Conservation (phyloP, 2,797 vertebrate genomes). For the Champsocephalus gunnari region DNA sequence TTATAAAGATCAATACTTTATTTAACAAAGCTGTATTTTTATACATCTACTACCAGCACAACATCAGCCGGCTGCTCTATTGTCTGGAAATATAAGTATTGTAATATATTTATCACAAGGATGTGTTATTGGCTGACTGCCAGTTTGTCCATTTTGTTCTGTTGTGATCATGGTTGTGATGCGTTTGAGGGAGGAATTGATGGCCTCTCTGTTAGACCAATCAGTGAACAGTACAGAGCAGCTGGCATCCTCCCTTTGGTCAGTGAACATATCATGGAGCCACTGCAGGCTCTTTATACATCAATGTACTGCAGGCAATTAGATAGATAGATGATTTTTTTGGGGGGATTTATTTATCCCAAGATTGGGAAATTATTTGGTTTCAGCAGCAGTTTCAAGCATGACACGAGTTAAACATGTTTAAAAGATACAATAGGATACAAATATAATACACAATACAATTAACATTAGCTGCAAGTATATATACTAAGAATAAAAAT, state of each 20-base stretch:
- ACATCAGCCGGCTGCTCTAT: neutral
- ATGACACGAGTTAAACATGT: too few species aligned
- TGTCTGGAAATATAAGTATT: constrained; percentile 29
- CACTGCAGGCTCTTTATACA: constrained; percentile 2
- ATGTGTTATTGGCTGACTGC: constrained; percentile 73
- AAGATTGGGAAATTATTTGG: too few species aligned
- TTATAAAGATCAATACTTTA: constrained; percentile 33
- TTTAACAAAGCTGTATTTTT: constrained; percentile 21
- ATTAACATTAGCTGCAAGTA: too few species aligned
- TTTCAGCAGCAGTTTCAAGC: too few species aligned
- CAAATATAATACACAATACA: too few species aligned
- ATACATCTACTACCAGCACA: neutral
- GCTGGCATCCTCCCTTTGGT: constrained; percentile 12
- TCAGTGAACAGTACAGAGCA: constrained; percentile 31
- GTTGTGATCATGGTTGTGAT: constrained; percentile 49
- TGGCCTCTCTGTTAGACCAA: constrained; percentile 52
- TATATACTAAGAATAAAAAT: too few species aligned
- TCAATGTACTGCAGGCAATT: neutral
- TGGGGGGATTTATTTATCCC: too few species aligned
- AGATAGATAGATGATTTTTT: too few species aligned
- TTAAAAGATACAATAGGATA: too few species aligned
- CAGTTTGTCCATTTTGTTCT: constrained; percentile 87
- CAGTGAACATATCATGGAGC: constrained; percentile 5
- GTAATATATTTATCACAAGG: constrained; percentile 48
- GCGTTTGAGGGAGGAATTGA: constrained; percentile 56